Evolutionary conservation across 2,888 invertebrate species (phyloP).

Genomic region (Hymenopus coronatus): DNA sequence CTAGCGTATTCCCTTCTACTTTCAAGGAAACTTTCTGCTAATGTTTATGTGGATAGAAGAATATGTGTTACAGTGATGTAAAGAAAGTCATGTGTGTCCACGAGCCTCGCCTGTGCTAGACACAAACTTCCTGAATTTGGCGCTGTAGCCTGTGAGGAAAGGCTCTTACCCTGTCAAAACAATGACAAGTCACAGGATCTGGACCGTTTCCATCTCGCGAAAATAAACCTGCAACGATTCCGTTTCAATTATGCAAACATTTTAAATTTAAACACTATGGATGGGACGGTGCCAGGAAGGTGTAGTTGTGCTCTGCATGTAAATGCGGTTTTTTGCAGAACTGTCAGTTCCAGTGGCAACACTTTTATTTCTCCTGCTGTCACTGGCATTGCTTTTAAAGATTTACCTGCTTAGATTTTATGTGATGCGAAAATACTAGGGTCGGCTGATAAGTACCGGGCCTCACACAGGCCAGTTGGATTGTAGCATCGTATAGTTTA

Average conservation of each 20-base stretch:
- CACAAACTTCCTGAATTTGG: too few species aligned
- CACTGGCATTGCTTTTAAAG: not conserved
- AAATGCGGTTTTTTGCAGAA: not conserved
- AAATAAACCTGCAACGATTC: not conserved
- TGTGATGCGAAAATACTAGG: too few species aligned
- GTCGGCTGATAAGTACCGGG: too few species aligned
- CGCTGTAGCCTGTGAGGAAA: too few species aligned
- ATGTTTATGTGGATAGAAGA: too few species aligned
- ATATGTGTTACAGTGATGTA: too few species aligned
- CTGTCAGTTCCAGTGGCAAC: not conserved
- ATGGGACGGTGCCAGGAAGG: not conserved
- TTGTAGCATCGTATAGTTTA: too few species aligned
- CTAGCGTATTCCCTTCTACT: too few species aligned
- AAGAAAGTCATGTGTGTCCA: too few species aligned
- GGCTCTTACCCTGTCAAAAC: not conserved
- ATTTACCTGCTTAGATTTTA: not conserved
- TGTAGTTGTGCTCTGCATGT: not conserved
- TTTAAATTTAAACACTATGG: not conserved
- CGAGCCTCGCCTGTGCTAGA: too few species aligned
- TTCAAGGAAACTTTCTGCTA: too few species aligned
- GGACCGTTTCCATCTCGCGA: not conserved
- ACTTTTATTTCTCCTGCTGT: not conserved
- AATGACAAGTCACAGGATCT: not conserved
- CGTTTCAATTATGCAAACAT: not conserved
- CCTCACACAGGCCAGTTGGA: too few species aligned